Percentiles rank a stretch among this genome's conserved stretches.
These are phyloP conservation scores for Musca vetustissima DNA, from an alignment of 1,140 invertebrate genomes.

Conservation along the genomic window DNA sequence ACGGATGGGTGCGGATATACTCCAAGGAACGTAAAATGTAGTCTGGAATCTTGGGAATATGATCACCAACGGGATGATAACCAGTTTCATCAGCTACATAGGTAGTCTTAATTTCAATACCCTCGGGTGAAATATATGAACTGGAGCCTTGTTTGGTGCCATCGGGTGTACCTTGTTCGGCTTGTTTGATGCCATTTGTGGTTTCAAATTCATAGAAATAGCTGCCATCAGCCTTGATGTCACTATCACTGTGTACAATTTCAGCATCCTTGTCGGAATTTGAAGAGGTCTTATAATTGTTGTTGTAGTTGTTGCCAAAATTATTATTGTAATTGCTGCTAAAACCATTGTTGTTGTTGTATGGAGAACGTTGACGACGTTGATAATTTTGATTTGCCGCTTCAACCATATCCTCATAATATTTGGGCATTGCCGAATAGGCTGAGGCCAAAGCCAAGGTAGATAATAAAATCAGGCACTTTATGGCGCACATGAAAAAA, in stretches of 20 bases:
- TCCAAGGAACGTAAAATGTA: slow-evolving; percentile 54
- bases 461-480: slow-evolving; percentile 21
- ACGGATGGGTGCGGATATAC: slow-evolving; percentile 58
- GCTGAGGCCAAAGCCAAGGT: slow-evolving; percentile 17
- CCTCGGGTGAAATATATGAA: slow-evolving; percentile 52
- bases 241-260: slow-evolving; percentile 40
- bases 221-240: slow-evolving; percentile 58
- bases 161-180: slow-evolving; percentile 58
- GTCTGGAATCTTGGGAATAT: slow-evolving; percentile 55
- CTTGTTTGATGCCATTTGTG: slow-evolving; percentile 63
- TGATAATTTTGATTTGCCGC: background rate
- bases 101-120: slow-evolving; percentile 55
- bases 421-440: background rate
- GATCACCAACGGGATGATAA: slow-evolving; percentile 58
- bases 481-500: background rate
- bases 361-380: background rate
- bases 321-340: background rate
- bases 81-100: slow-evolving; percentile 67
- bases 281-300: background rate
- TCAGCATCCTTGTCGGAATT: slow-evolving; percentile 4
- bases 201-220: slow-evolving; percentile 60
- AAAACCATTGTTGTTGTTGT: background rate
- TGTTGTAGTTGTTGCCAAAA: background rate
- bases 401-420: too few relatives aligned
- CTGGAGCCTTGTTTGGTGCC: slow-evolving; percentile 39